phyloP scores from a whole-genome alignment of 2,797 vertebrate species.

The Myoxocephalus aenaeus region DNA sequence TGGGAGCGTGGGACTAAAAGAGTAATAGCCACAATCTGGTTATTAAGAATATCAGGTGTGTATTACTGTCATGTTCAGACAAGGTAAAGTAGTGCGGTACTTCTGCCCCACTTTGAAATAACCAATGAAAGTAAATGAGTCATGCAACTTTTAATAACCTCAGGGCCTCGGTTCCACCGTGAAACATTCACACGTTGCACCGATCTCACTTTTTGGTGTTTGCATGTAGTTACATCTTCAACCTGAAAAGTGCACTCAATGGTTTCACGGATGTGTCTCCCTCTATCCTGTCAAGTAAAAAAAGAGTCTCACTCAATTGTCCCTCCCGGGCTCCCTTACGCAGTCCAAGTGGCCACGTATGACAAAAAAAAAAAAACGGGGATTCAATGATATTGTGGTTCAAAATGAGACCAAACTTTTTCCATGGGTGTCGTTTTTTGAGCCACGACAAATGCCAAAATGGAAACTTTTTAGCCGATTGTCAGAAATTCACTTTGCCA shows the following conservation, averaged over 20 bases:
- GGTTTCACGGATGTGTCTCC: neutral
- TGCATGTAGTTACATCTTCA: constrained; percentile 19
- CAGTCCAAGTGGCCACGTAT: too few relatives aligned
- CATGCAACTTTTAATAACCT: constrained; percentile 47
- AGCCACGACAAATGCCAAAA: neutral
- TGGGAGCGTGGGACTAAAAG: neutral
- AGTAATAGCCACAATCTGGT: constrained; percentile 14
- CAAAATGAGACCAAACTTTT: neutral
- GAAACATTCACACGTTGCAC: neutral
- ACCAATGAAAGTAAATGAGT: constrained; percentile 42
- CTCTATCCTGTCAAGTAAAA: neutral
- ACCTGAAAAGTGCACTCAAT: neutral
- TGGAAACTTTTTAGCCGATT: neutral
- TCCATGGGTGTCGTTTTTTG: too few relatives aligned
- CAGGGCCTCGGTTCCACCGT: constrained; percentile 21
- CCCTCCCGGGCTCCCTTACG: too few relatives aligned
- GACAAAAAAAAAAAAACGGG: too few relatives aligned
- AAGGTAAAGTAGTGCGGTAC: neutral
- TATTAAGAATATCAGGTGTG: constrained; percentile 21
- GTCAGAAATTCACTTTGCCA: neutral
- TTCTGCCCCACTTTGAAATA: neutral
- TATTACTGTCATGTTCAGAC: neutral
- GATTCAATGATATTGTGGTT: too few relatives aligned
- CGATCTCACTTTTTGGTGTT: constrained; percentile 8
- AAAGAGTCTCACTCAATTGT: neutral